Conservation (phyloP, 2,113 vertebrate genomes). For the Actinemys pallida region DNA sequence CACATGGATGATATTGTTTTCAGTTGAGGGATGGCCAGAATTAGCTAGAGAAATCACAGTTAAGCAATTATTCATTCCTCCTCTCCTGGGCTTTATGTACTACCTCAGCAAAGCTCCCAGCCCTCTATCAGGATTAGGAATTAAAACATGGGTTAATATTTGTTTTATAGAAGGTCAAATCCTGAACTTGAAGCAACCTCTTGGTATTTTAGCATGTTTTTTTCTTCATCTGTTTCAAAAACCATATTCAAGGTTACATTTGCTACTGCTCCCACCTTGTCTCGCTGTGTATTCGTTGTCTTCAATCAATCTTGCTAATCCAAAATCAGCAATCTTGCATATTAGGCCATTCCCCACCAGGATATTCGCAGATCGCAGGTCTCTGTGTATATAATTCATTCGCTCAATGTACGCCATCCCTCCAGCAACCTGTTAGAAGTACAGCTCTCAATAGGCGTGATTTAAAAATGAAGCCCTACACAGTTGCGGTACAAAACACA, state of each 20-base stretch:
- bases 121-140: not conserved
- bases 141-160: not conserved
- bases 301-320: slow-evolving; percentile 95
- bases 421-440: slow-evolving; percentile 84
- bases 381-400: slow-evolving; percentile 99
- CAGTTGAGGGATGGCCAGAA: not conserved
- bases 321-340: slow-evolving; percentile 98
- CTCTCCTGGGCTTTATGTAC: not conserved
- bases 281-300: slow-evolving; percentile 98
- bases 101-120: not conserved
- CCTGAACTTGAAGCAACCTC: not conserved
- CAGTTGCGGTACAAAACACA: accelerated
- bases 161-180: not conserved
- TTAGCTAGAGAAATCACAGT: not conserved
- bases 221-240: not conserved
- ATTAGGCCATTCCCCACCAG: slow-evolving; percentile 94
- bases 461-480: not conserved
- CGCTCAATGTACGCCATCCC: slow-evolving; percentile 99
- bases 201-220: not conserved
- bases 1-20: not conserved
- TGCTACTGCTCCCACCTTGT: slow-evolving; percentile 84
- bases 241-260: accelerated
- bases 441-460: not conserved
- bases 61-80: not conserved
- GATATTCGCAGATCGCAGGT: slow-evolving; percentile 96